Evolutionary conservation across 2,797 vertebrate species (phyloP).

Genomic region (Oreortyx pictus): DNA sequence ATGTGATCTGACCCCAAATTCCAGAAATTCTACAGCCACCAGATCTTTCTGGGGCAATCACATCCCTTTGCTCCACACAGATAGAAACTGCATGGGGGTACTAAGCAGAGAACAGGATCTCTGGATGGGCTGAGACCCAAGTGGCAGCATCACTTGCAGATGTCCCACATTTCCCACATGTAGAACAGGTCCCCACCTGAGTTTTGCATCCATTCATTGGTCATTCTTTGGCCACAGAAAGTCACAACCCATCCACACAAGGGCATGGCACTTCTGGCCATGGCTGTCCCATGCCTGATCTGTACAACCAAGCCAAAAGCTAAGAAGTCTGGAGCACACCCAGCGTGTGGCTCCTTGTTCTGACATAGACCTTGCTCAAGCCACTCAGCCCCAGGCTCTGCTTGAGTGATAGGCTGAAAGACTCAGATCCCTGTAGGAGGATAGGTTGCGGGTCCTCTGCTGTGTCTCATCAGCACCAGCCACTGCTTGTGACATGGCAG

Average conservation of each 20-base stretch:
- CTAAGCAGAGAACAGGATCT: neutral
- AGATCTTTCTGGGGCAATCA: neutral
- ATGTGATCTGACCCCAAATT: neutral
- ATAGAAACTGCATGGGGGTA: rapidly evolving
- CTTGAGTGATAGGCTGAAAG: neutral
- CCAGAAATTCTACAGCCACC: neutral
- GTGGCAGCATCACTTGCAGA: neutral
- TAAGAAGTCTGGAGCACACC: neutral
- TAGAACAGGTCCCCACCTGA: neutral
- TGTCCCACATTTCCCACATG: neutral
- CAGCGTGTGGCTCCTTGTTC: neutral
- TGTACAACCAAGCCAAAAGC: too few species aligned
- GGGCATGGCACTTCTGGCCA: too few species aligned
- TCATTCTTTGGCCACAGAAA: neutral
- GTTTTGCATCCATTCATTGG: neutral
- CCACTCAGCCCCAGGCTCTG: too few species aligned
- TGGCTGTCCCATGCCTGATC: too few species aligned
- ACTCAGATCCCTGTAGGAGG: neutral
- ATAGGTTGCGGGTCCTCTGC: neutral
- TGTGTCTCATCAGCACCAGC: neutral
- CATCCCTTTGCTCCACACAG: neutral
- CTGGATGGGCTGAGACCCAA: too few species aligned
- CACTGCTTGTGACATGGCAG: neutral
- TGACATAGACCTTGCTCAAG: neutral
- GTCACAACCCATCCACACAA: rapidly evolving